phyloP scores from a whole-genome alignment of 2,888 invertebrate species.

The Xestoiulus laeticollis region DNA sequence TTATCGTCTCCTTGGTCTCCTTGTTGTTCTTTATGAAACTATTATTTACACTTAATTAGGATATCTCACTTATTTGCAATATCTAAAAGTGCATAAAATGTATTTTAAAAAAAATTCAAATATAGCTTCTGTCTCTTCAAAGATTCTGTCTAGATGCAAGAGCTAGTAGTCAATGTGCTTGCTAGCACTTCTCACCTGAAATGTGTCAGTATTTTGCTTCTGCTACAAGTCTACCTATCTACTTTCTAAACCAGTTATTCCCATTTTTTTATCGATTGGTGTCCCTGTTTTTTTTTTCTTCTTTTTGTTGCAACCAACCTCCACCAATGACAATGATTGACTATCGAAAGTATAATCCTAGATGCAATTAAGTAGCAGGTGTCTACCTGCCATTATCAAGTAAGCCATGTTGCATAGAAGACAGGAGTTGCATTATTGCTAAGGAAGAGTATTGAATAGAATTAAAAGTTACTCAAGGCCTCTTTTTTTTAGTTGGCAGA shows the following conservation, averaged over 20 bases:
- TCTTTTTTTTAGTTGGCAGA: neutral
- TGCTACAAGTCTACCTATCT: neutral
- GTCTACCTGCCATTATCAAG: neutral
- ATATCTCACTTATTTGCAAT: too few species aligned
- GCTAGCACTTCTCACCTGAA: neutral
- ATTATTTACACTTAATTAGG: too few species aligned
- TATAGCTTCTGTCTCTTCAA: too few species aligned
- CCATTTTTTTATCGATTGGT: neutral
- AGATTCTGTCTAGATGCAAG: too few species aligned
- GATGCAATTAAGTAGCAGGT: constrained; percentile 17
- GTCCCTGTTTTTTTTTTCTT: neutral
- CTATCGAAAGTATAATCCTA: constrained; percentile 7
- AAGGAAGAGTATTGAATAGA: neutral
- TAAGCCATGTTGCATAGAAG: neutral
- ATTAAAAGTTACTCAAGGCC: neutral
- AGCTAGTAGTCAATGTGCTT: neutral
- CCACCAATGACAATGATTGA: constrained; percentile 14
- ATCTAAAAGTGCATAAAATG: too few species aligned
- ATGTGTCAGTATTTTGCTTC: neutral
- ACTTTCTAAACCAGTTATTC: neutral
- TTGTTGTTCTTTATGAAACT: too few species aligned
- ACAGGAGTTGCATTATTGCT: neutral
- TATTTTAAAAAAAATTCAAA: too few species aligned
- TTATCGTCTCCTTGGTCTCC: too few species aligned
- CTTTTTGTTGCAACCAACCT: neutral